Conservation (phyloP, 2,113 vertebrate genomes). For the Prolemur simus region DNA sequence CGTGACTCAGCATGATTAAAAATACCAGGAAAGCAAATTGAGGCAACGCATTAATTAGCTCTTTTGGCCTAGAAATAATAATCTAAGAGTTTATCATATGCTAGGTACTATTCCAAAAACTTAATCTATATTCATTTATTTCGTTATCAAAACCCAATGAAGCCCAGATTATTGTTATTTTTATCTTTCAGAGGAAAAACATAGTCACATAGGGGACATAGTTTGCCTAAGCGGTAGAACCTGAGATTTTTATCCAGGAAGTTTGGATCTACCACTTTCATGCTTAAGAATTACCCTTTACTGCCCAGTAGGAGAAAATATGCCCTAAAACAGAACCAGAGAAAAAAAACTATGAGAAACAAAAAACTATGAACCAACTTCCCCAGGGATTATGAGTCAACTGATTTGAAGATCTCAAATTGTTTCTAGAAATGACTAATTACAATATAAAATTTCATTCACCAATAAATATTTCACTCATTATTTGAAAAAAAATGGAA, state of each 20-base stretch:
- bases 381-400: not conserved
- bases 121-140: not conserved
- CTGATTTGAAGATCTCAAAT: not conserved
- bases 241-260: not conserved
- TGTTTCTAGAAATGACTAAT: not conserved
- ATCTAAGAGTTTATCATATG: not conserved
- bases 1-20: not conserved
- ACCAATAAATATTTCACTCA: not conserved
- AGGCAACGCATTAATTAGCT: not conserved
- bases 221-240: not conserved
- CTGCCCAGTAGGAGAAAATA: not conserved
- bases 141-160: not conserved
- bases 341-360: not conserved
- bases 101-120: not conserved
- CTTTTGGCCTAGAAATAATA: not conserved
- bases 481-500: not conserved
- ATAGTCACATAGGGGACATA: not conserved
- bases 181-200: slow-evolving; percentile 19
- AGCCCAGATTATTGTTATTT: not conserved
- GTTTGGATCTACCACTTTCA: not conserved
- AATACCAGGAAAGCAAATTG: not conserved
- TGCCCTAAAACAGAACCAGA: not conserved
- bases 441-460: not conserved
- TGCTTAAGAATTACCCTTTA: not conserved
- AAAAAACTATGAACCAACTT: not conserved